Evolutionary conservation across 2,888 invertebrate genomes (phyloP).

Genomic region (Ecdyonurus torrentis): DNA sequence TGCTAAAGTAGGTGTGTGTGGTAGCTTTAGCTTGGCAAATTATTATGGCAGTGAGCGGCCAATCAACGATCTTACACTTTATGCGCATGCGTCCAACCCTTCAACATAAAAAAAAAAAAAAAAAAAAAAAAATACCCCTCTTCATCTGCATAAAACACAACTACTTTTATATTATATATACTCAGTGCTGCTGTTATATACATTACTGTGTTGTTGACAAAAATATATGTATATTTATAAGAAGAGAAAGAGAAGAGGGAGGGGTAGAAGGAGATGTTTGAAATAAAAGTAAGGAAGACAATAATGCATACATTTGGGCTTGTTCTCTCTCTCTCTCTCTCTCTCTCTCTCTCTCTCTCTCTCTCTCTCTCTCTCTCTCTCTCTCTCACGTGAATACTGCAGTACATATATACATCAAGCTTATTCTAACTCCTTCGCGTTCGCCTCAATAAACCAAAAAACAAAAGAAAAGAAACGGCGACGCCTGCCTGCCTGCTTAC

Average conservation of each 20-base stretch:
- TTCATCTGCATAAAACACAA: constrained; percentile 2
- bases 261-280: no score
- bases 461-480: not conserved
- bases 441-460: not conserved
- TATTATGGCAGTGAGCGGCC: not conserved
- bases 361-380: not conserved
- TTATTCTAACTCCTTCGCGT: not conserved
- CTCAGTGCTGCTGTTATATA: not conserved
- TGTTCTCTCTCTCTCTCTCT: not conserved
- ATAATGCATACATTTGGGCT: not conserved
- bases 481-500: not conserved
- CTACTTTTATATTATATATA: no score
- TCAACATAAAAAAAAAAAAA: not conserved
- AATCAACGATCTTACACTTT: not conserved
- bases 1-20: not conserved
- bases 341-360: not conserved
- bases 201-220: no score
- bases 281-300: not conserved
- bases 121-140: no score
- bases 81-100: not conserved
- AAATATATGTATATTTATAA: no score
- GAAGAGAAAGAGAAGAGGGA: not conserved
- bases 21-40: not conserved
- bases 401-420: not conserved
- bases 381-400: not conserved